Evolutionary conservation across 2,113 vertebrate species (phyloP).

Genomic region (Gasterosteus aculeatus): DNA sequence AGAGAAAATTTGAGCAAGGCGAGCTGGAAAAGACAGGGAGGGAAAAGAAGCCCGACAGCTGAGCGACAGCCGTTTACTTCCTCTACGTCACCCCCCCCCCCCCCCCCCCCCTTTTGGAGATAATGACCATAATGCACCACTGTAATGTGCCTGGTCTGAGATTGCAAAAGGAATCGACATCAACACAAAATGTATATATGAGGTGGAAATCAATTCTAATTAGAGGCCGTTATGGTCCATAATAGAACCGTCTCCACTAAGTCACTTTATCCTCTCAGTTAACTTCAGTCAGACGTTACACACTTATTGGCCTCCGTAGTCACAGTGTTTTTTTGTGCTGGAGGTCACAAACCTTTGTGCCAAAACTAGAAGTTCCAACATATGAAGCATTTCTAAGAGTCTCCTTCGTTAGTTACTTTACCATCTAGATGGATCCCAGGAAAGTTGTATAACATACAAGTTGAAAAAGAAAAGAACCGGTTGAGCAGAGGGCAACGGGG

Average conservation of each 20-base stretch:
- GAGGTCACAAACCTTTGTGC: no score
- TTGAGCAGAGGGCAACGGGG: not conserved
- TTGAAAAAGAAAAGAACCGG: not conserved
- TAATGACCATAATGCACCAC: constrained; percentile 12
- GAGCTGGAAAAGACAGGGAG: not conserved
- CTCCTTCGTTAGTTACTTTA: no score
- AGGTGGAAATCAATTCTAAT: constrained; percentile 4
- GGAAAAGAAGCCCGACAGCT: not conserved
- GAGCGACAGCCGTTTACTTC: not conserved
- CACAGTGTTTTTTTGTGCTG: no score
- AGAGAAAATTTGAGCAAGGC: not conserved
- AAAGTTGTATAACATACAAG: not conserved
- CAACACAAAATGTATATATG: constrained; percentile 12
- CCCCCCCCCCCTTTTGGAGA: not conserved
- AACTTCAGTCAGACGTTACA: not conserved
- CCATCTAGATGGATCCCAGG: not conserved
- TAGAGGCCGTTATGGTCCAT: not conserved
- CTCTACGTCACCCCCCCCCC: not conserved
- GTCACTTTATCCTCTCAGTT: not conserved
- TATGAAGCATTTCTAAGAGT: constrained; percentile 24
- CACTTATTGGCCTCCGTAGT: not conserved
- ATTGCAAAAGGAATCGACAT: not conserved
- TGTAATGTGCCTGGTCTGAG: not conserved
- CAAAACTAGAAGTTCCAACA: not conserved
- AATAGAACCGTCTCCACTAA: not conserved